Conservation (phyloP, 1,140 invertebrate species). For the Neuroterus valhalla region DNA sequence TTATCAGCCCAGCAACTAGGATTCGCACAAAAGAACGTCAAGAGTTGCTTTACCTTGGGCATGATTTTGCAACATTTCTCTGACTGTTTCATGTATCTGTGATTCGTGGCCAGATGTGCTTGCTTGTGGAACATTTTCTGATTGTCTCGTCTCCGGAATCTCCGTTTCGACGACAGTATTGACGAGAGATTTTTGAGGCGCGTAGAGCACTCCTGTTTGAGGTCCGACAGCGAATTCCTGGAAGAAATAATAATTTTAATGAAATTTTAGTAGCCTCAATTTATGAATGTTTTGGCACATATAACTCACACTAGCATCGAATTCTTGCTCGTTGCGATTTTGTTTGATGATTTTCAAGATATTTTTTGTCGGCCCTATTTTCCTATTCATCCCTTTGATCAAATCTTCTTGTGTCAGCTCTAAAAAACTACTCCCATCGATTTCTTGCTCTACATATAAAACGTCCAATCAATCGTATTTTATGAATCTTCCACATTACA, state of each 20-base stretch:
- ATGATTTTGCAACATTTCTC: background rate
- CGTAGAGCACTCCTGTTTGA: background rate
- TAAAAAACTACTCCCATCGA: slow-evolving; percentile 38
- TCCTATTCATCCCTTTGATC: background rate
- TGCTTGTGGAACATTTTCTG: background rate
- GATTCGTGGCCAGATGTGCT: background rate
- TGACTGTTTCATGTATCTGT: background rate
- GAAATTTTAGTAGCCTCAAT: background rate
- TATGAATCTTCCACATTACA: no score
- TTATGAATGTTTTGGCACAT: background rate
- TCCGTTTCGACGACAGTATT: no score
- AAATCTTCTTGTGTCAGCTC: slow-evolving; percentile 36
- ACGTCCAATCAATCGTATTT: no score
- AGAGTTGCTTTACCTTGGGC: background rate
- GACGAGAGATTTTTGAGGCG: background rate
- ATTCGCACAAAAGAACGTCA: background rate
- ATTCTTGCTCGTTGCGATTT: background rate
- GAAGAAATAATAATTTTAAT: background rate
- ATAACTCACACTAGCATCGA: background rate
- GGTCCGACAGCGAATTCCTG: background rate
- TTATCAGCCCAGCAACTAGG: background rate
- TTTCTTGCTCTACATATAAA: background rate
- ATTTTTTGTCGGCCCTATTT: background rate
- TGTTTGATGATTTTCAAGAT: background rate
- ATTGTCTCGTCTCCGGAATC: background rate